phyloP scores from a whole-genome alignment of 2,113 vertebrate genomes.

The Bettongia penicillata region DNA sequence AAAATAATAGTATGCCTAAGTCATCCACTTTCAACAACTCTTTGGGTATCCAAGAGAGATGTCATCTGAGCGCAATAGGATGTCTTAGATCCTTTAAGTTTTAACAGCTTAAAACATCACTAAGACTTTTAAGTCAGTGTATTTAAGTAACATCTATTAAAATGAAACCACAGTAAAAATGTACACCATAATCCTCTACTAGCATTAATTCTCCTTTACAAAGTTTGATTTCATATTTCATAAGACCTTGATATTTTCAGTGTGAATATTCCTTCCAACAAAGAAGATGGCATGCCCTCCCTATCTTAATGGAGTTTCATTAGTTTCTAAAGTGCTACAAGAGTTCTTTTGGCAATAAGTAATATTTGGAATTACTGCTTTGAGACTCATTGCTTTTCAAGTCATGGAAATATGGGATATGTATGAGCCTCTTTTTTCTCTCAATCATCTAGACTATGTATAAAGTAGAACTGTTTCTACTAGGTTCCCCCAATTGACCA shows the following conservation, averaged over 20 bases:
- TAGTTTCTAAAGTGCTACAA: no score
- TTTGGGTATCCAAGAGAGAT: not conserved
- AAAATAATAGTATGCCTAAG: not conserved
- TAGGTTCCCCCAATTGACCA: not conserved
- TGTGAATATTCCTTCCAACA: not conserved
- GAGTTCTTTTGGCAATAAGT: no score
- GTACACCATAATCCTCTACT: not conserved
- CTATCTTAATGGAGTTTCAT: not conserved
- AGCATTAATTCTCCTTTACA: not conserved
- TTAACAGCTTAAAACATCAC: not conserved
- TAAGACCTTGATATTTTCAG: not conserved
- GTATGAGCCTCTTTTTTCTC: not conserved
- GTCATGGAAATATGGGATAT: not conserved
- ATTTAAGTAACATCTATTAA: not conserved
- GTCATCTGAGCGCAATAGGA: not conserved
- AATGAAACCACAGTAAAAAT: not conserved
- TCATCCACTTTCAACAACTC: not conserved
- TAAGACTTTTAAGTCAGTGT: not conserved
- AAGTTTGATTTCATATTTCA: not conserved
- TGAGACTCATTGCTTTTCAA: not conserved
- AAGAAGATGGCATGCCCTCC: not conserved
- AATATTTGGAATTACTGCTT: not conserved
- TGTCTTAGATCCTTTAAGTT: not conserved
- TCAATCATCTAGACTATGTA: not conserved
- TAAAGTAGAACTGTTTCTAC: not conserved